Conservation (phyloP, 1,140 invertebrate species). For the Heterodera schachtii region DNA sequence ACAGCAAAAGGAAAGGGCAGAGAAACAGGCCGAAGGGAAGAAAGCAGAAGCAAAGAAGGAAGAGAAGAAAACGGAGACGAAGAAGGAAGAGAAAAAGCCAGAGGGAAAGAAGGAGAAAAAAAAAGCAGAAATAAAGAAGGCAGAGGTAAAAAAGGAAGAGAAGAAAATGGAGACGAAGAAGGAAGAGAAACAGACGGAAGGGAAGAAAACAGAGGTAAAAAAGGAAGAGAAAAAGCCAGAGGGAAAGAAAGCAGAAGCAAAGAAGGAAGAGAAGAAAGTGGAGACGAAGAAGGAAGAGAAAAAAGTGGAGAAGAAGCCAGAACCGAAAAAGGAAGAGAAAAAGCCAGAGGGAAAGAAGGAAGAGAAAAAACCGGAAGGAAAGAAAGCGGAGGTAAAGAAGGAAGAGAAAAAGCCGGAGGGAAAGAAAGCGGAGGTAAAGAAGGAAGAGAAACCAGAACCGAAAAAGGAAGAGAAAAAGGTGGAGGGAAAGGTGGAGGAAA, state of each 20-base stretch:
- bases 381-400: background rate
- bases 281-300: slow-evolving; percentile 22
- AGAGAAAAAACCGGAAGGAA: background rate
- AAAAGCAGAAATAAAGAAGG: slow-evolving; percentile 12
- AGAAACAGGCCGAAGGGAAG: slow-evolving; percentile 11
- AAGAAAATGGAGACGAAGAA: background rate
- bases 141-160: slow-evolving; percentile 5
- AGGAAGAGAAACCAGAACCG: slow-evolving; percentile 11
- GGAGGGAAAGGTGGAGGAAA: slow-evolving; percentile 26
- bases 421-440: background rate
- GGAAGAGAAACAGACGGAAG: background rate
- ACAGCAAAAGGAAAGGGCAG: slow-evolving; percentile 7
- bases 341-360: slow-evolving; percentile 16
- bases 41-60: background rate
- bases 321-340: background rate
- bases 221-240: slow-evolving; percentile 7
- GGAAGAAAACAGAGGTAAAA: slow-evolving; percentile 10
- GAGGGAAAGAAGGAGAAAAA: slow-evolving; percentile 14
- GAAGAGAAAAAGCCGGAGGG: background rate
- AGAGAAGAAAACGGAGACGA: slow-evolving; percentile 25
- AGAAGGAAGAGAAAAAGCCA: background rate
- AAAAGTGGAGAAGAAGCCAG: slow-evolving; percentile 9
- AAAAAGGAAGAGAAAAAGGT: slow-evolving; percentile 39
- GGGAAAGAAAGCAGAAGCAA: slow-evolving; percentile 15
- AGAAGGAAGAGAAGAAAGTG: slow-evolving; percentile 14